These are phyloP conservation scores for Drosophila nigrodunni DNA, from an alignment of 1,140 invertebrate genomes.

Conservation along the genomic window DNA sequence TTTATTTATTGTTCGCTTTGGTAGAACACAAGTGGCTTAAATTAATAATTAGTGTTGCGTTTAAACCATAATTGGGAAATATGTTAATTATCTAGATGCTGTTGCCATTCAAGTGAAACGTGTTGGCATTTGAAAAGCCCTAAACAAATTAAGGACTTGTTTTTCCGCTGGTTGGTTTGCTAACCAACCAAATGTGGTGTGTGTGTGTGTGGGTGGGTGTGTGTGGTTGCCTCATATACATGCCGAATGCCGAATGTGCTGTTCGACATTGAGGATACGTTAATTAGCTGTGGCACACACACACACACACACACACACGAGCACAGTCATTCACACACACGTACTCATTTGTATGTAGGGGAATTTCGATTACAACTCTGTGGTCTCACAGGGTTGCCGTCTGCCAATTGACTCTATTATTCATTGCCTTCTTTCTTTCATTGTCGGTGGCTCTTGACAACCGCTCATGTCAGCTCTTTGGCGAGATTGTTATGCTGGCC, in stretches of 20 bases:
- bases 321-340: too few relatives aligned
- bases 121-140: not conserved
- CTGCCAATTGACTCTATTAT: constrained; percentile 50
- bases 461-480: constrained; percentile 87
- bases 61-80: constrained; percentile 22
- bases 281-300: constrained; percentile 47
- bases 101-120: not conserved
- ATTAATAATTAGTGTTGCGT: not conserved
- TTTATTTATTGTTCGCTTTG: too few relatives aligned
- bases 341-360: constrained; percentile 11
- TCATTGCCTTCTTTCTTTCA: constrained; percentile 13
- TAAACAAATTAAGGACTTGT: constrained; percentile 17
- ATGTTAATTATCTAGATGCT: constrained; percentile 13
- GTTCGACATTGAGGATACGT: constrained; percentile 30
- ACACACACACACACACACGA: too few relatives aligned
- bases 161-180: constrained; percentile 11
- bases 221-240: constrained; percentile 6
- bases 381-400: constrained; percentile 6
- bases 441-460: not conserved
- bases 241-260: not conserved
- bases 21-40: not conserved
- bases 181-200: not conserved
- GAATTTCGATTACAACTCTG: constrained; percentile 45
- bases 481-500: constrained; percentile 90
- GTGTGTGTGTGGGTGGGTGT: not conserved